These are phyloP conservation scores for Drosophila ogumai DNA, from an alignment of 1,140 invertebrate genomes.

Conservation along the genomic window DNA sequence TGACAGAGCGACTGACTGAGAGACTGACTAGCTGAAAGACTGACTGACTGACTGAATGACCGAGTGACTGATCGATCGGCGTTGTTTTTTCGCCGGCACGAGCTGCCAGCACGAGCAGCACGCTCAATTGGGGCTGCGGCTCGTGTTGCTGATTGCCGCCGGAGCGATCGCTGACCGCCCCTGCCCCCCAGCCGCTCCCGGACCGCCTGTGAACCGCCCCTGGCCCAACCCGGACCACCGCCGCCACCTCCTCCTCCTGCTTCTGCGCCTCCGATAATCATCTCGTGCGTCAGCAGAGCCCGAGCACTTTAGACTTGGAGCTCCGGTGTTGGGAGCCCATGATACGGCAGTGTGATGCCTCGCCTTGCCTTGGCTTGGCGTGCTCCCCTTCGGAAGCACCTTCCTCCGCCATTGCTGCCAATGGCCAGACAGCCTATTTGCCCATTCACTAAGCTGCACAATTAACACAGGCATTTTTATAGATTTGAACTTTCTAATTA, in stretches of 20 bases:
- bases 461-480: constrained; percentile 47
- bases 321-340: constrained; percentile 36
- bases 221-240: background rate
- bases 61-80: constrained; percentile 44
- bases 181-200: constrained; percentile 7
- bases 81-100: constrained; percentile 54
- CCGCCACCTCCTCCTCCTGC: background rate
- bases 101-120: constrained; percentile 70
- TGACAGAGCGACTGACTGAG: constrained; percentile 3
- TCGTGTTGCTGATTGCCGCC: constrained; percentile 70
- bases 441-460: constrained; percentile 37
- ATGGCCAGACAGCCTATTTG: constrained; percentile 1
- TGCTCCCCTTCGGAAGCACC: constrained; percentile 16
- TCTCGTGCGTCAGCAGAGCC: constrained; percentile 78
- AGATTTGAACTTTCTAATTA: constrained; percentile 53
- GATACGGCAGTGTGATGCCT: constrained; percentile 42
- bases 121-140: constrained; percentile 75
- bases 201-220: constrained; percentile 10
- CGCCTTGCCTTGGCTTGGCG: constrained; percentile 21
- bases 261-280: constrained; percentile 60
- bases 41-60: constrained; percentile 30
- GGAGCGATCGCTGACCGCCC: constrained; percentile 26
- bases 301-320: constrained; percentile 59
- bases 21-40: constrained; percentile 17
- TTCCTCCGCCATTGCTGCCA: background rate